phyloP scores from a whole-genome alignment of 2,888 invertebrate species.

The Galerucella pusilla region DNA sequence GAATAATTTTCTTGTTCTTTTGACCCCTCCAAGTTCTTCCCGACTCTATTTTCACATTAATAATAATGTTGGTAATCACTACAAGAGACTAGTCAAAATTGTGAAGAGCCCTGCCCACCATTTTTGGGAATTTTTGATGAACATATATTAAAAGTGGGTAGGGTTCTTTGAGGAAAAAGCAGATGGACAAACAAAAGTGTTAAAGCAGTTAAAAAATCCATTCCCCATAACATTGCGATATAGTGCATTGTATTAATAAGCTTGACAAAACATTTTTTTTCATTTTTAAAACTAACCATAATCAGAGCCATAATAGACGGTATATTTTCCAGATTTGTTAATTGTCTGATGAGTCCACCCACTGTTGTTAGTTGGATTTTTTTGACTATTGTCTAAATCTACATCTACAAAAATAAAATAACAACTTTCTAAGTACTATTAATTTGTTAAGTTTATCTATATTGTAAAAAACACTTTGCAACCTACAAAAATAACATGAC shows the following conservation, averaged over 20 bases:
- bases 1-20: no score
- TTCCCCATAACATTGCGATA: no score
- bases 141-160: no score
- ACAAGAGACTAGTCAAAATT: no score
- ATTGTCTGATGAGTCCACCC: slow-evolving; percentile 42
- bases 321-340: slow-evolving; percentile 50
- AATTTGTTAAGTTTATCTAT: background rate
- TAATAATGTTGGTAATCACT: no score
- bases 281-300: slow-evolving; percentile 55
- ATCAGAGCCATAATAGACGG: slow-evolving; percentile 52
- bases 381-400: slow-evolving; percentile 34
- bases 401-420: slow-evolving; percentile 42
- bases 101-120: no score
- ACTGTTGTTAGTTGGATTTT: slow-evolving; percentile 34
- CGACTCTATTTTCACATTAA: no score
- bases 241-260: background rate
- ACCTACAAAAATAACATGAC: background rate
- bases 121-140: no score
- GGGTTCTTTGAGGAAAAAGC: background rate
- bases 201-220: background rate
- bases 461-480: slow-evolving; percentile 5
- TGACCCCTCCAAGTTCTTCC: no score
- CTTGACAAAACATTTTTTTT: slow-evolving; percentile 3
- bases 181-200: background rate
- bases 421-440: slow-evolving; percentile 1